Evolutionary conservation across 2,888 invertebrate genomes (phyloP).

Genomic region (Pseudanteris insignis): DNA sequence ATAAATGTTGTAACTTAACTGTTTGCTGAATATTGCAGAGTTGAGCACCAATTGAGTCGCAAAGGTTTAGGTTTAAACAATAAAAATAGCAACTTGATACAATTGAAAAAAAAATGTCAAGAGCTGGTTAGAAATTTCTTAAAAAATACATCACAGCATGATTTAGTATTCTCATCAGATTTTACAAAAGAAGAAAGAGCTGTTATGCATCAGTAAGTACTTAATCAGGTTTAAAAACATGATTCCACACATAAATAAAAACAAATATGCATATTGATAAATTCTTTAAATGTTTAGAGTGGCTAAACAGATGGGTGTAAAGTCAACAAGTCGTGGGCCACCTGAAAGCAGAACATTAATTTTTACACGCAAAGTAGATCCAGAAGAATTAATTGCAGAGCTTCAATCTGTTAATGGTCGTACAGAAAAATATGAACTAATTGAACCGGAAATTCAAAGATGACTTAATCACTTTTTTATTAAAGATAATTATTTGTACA

Average conservation of each 20-base stretch:
- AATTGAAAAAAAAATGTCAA: constrained; percentile 63
- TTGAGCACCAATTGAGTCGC: constrained; percentile 58
- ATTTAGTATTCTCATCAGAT: constrained; percentile 71
- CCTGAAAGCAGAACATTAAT: constrained; percentile 67
- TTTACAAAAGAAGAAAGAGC: constrained; percentile 75
- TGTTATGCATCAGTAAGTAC: constrained; percentile 68
- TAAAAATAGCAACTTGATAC: constrained; percentile 50
- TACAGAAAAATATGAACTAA: constrained; percentile 69
- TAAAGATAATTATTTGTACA: no score
- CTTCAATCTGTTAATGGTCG: constrained; percentile 66
- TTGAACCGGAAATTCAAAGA: constrained; percentile 59
- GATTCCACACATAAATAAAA: no score
- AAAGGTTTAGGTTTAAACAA: constrained; percentile 59
- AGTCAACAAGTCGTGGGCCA: constrained; percentile 68
- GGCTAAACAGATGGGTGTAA: constrained; percentile 66
- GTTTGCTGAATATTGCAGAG: constrained; percentile 41
- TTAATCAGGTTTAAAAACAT: constrained; percentile 3
- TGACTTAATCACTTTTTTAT: no score
- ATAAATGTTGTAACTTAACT: constrained; percentile 2
- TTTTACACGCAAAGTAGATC: constrained; percentile 67
- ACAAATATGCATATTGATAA: background rate
- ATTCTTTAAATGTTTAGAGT: constrained; percentile 53
- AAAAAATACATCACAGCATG: constrained; percentile 63
- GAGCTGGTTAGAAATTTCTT: constrained; percentile 66
- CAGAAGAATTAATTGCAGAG: constrained; percentile 66